phyloP scores from a whole-genome alignment of 1,140 invertebrate genomes.

The Tetragnatha versicolor region DNA sequence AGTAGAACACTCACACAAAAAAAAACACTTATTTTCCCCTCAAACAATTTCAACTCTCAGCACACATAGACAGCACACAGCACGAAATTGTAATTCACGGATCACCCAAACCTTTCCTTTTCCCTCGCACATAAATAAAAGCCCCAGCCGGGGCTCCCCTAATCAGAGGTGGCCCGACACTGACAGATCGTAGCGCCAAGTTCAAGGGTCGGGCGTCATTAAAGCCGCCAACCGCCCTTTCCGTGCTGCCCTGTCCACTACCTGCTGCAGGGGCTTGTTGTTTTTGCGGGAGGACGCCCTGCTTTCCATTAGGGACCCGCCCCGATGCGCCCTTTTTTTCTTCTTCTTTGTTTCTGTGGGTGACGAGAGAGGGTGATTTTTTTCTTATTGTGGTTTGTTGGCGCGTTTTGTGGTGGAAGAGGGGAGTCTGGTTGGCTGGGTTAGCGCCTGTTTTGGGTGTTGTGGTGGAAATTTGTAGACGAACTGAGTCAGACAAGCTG shows the following conservation, averaged over 20 bases:
- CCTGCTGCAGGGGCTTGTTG: neutral
- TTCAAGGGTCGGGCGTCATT: constrained; percentile 34
- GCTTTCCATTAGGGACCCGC: constrained; percentile 47
- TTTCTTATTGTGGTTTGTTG: constrained; percentile 25
- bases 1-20: too few species aligned
- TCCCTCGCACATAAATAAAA: too few species aligned
- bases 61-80: too few species aligned
- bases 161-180: too few species aligned
- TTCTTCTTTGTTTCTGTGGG: constrained; percentile 15
- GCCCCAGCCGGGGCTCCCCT: too few species aligned
- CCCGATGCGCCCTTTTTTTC: constrained; percentile 15
- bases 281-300: constrained; percentile 38
- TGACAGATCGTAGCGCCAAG: too few species aligned
- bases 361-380: constrained; percentile 8
- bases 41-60: too few species aligned
- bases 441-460: neutral
- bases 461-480: too few species aligned
- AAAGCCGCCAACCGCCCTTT: constrained; percentile 47
- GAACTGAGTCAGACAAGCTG: too few species aligned
- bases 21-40: too few species aligned
- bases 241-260: constrained; percentile 41
- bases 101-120: constrained; percentile 12
- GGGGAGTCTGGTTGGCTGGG: neutral
- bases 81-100: too few species aligned
- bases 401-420: too few species aligned